These are phyloP conservation scores for Lasioglossum villosulum DNA, from an alignment of 2,888 invertebrate genomes.

Conservation along the genomic window DNA sequence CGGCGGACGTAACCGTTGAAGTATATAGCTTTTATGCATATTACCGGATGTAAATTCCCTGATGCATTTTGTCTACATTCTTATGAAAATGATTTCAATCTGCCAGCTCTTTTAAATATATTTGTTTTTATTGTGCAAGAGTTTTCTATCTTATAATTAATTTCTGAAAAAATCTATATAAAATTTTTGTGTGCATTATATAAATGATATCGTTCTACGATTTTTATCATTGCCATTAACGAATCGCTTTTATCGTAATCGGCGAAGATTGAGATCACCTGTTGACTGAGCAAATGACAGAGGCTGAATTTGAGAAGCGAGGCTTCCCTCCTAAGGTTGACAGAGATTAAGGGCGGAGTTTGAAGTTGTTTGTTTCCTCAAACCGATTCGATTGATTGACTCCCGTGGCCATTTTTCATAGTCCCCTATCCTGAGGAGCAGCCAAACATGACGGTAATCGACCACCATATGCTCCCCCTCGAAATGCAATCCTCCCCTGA, in stretches of 20 bases:
- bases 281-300: neutral
- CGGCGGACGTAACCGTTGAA: neutral
- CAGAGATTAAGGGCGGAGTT: constrained; percentile 13
- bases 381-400: constrained; percentile 3
- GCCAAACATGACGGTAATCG: constrained; percentile 4
- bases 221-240: neutral
- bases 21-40: constrained; percentile 1
- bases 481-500: neutral
- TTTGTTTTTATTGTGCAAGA: neutral
- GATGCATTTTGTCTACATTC: neutral
- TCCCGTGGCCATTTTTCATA: neutral
- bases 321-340: neutral
- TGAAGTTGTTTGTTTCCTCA: constrained; percentile 12
- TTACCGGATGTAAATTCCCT: neutral
- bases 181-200: neutral
- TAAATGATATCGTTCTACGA: neutral
- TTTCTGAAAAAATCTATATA: neutral
- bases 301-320: neutral
- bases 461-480: neutral
- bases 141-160: neutral
- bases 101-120: neutral
- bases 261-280: neutral
- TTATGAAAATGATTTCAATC: neutral
- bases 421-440: neutral
- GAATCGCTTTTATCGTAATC: neutral